A percentile compares a stretch with the other conserved stretches of the same genome.
phyloP scores from a whole-genome alignment of 2,113 vertebrate genomes.

The Percina caprodes region DNA sequence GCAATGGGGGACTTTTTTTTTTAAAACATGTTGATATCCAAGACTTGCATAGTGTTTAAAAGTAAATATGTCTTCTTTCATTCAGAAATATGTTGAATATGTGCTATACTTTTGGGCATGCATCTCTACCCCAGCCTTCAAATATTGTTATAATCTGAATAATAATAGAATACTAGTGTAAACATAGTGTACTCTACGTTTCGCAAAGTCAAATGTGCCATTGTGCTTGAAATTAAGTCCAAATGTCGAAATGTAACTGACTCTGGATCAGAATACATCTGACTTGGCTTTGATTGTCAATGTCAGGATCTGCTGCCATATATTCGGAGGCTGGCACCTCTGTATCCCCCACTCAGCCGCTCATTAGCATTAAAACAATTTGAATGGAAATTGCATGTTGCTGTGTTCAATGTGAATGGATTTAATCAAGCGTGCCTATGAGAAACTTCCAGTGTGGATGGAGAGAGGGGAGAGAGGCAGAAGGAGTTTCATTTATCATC shows the following conservation, averaged over 20 bases:
- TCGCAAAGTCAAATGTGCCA: background rate
- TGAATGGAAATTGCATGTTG: constrained; percentile 75
- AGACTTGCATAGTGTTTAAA: too few species aligned
- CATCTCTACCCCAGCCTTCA: too few species aligned
- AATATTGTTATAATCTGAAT: too few species aligned
- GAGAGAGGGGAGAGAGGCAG: constrained; percentile 14
- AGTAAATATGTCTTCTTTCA: too few species aligned
- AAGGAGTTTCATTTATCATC: constrained; percentile 53
- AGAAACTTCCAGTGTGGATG: constrained; percentile 46
- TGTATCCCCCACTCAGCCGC: constrained; percentile 38
- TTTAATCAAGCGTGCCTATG: constrained; percentile 71
- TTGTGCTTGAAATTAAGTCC: background rate
- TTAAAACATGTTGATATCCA: too few species aligned
- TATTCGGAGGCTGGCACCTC: constrained; percentile 26
- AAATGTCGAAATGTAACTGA: constrained; percentile 6
- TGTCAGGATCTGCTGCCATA: constrained; percentile 27
- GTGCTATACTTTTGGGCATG: too few species aligned
- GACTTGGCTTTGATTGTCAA: constrained; percentile 24
- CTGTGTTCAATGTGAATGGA: constrained; percentile 58
- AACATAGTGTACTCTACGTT: background rate
- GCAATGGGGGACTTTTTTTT: too few species aligned
- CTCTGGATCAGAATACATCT: constrained; percentile 1
- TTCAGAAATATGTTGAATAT: too few species aligned
- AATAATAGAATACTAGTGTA: too few species aligned
- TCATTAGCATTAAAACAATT: constrained; percentile 81